Percentiles rank a stretch among this genome's conserved stretches.
These are phyloP conservation scores for Todus mexicanus DNA, from an alignment of 2,797 vertebrate genomes.

Conservation along the genomic window DNA sequence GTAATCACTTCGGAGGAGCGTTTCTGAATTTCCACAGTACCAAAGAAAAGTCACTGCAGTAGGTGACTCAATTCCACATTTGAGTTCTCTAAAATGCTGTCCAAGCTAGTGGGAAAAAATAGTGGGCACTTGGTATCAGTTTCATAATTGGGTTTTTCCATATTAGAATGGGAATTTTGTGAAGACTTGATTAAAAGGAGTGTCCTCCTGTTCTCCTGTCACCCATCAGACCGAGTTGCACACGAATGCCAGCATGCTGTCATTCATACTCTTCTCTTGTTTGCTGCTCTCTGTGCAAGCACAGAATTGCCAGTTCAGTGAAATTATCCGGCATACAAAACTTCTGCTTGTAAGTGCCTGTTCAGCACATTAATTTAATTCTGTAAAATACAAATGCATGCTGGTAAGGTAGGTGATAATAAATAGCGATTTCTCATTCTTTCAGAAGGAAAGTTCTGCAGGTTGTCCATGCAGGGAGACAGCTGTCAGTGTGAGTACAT, in stretches of 20 bases:
- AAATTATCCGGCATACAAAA: background rate
- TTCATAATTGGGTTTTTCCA: constrained; percentile 76
- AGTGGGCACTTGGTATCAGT: constrained; percentile 71
- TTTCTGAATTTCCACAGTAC: constrained; percentile 47
- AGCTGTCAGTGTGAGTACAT: constrained; percentile 59
- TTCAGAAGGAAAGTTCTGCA: background rate
- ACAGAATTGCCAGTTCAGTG: background rate
- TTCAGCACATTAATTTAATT: background rate
- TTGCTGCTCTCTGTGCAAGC: constrained; percentile 63
- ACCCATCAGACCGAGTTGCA: constrained; percentile 17
- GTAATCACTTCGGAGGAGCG: constrained; percentile 62
- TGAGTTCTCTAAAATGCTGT: constrained; percentile 53
- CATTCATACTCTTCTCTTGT: constrained; percentile 19
- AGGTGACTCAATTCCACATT: constrained; percentile 69
- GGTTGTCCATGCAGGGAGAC: constrained; percentile 46
- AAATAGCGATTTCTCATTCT: background rate
- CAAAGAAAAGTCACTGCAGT: background rate
- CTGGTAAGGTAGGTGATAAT: background rate
- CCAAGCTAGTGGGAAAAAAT: constrained; percentile 64
- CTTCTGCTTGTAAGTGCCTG: background rate
- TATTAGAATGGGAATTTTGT: constrained; percentile 66
- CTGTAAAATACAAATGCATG: background rate
- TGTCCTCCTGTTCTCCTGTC: background rate
- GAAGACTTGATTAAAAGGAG: constrained; percentile 63
- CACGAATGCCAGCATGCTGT: constrained; percentile 62